These are phyloP conservation scores for Caenorhabditis parvicauda DNA, from an alignment of 2,888 invertebrate species.

Conservation along the genomic window DNA sequence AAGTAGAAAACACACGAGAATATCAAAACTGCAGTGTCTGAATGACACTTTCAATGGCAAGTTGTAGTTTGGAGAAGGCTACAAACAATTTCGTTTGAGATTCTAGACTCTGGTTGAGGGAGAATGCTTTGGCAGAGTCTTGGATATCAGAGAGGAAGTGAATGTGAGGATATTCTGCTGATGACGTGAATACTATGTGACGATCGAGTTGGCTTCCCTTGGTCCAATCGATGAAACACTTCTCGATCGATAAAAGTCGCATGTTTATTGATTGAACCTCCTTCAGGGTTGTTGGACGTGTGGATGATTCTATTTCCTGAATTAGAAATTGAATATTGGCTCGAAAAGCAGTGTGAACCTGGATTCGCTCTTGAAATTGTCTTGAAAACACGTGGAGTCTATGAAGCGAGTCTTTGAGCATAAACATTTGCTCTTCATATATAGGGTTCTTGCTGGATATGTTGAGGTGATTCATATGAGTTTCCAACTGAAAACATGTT, in stretches of 20 bases:
- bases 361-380: constrained; percentile 7
- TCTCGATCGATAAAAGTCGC: constrained; percentile 1
- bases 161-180: constrained; percentile 13
- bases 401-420: constrained; percentile 20
- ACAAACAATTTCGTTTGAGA: constrained; percentile 5
- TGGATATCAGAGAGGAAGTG: constrained; percentile 25
- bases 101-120: background rate
- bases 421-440: constrained; percentile 14
- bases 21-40: constrained; percentile 21
- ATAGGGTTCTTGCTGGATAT: constrained; percentile 8
- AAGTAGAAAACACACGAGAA: no score
- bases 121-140: constrained; percentile 37
- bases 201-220: background rate
- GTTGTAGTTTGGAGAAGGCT: constrained; percentile 40
- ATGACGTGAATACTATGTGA: constrained; percentile 19
- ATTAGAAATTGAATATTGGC: background rate
- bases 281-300: background rate
- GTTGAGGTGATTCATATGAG: constrained; percentile 12
- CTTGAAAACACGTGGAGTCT: constrained; percentile 7
- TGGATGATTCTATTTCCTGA: background rate
- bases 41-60: constrained; percentile 47
- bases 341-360: no score
- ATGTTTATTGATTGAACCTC: background rate
- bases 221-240: constrained; percentile 9
- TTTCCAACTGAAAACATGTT: constrained; percentile 8